A percentile compares a stretch with the other conserved stretches of the same genome.
These are phyloP conservation scores for Contarinia nasturtii DNA, from an alignment of 1,140 invertebrate genomes.

Conservation along the genomic window DNA sequence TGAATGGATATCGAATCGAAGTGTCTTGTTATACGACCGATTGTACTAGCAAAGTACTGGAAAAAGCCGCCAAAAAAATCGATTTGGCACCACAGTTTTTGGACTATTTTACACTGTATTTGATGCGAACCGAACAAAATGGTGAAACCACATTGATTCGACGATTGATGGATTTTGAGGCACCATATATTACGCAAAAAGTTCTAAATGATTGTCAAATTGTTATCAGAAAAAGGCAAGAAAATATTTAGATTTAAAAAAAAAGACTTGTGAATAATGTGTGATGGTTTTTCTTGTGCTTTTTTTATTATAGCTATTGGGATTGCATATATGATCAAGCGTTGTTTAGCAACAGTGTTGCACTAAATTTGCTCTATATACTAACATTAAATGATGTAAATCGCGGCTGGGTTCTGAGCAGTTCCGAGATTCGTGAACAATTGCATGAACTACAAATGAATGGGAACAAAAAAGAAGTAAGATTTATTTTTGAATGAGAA, in stretches of 20 bases:
- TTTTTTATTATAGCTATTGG: conserved; percentile 68
- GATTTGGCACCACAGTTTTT: conserved; percentile 55
- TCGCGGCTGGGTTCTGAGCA: conserved; percentile 60
- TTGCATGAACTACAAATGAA: conserved; percentile 48
- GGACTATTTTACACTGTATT: conserved; percentile 75
- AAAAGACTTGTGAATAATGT: too few relatives aligned
- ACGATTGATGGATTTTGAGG: conserved; percentile 89
- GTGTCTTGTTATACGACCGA: conserved; percentile 65
- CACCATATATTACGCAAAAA: conserved; percentile 76
- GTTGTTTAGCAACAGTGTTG: conserved; percentile 57
- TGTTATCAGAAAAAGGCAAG: conserved; percentile 53
- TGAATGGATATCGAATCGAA: conserved; percentile 68
- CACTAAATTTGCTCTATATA: conserved; percentile 70
- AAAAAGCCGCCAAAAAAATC: conserved; percentile 57
- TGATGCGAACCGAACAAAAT: conserved; percentile 58
- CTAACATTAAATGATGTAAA: conserved; percentile 76
- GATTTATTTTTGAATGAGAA: neutral
- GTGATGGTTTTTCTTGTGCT: too few relatives aligned
- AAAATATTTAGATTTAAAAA: conserved; percentile 4
- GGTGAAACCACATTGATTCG: conserved; percentile 56
- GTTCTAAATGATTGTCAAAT: conserved; percentile 41
- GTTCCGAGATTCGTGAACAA: conserved; percentile 45
- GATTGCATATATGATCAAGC: conserved; percentile 65
- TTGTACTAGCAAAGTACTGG: conserved; percentile 59
- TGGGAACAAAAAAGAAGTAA: conserved; percentile 65